These are phyloP conservation scores for Chelonus formosanus DNA, from an alignment of 2,888 invertebrate species.

Conservation along the genomic window DNA sequence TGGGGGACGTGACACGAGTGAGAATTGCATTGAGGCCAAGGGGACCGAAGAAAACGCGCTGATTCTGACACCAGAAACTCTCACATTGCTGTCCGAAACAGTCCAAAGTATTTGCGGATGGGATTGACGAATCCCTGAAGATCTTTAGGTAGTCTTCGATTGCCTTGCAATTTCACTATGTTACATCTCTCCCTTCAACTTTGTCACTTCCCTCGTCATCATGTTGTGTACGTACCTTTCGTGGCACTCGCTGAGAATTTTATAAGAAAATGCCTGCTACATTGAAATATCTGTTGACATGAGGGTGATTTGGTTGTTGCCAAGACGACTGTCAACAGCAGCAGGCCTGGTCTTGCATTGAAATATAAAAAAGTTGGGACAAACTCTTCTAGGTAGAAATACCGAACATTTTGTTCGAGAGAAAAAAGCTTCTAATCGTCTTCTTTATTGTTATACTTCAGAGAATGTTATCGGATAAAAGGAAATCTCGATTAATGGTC, in stretches of 20 bases:
- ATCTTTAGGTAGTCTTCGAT: slow-evolving; percentile 9
- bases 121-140: slow-evolving; percentile 18
- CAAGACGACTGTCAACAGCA: slow-evolving; percentile 14
- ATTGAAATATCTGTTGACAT: slow-evolving; percentile 3
- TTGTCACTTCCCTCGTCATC: not conserved
- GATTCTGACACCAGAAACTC: slow-evolving; percentile 21
- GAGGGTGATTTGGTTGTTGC: not conserved
- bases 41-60: slow-evolving; percentile 4
- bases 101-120: slow-evolving; percentile 23
- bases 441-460: not conserved
- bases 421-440: not conserved
- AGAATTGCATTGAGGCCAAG: slow-evolving; percentile 29
- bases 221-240: not conserved
- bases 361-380: no score
- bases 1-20: slow-evolving; percentile 31
- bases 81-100: slow-evolving; percentile 19
- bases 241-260: slow-evolving; percentile 10
- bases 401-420: not conserved
- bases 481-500: slow-evolving; percentile 40
- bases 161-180: no score
- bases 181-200: no score
- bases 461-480: slow-evolving; percentile 28
- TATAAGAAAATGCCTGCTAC: slow-evolving; percentile 3
- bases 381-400: no score
- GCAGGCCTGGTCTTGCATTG: not conserved